Conservation (phyloP, 2,888 invertebrate species). For the Phalangium opilio region DNA sequence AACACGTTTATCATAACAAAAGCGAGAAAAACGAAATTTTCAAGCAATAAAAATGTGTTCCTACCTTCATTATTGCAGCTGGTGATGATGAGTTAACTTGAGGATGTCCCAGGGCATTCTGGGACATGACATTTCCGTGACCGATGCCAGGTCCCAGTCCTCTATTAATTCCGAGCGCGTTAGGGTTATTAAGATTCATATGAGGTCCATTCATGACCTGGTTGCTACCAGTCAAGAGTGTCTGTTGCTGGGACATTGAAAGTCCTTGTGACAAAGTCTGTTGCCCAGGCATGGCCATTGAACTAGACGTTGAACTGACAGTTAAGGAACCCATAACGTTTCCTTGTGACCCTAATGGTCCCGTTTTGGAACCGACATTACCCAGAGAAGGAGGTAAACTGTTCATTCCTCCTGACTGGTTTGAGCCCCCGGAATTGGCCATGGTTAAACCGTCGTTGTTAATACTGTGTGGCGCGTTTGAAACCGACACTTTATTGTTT, state of each 20-base stretch:
- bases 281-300: conserved; percentile 5
- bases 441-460: conserved; percentile 14
- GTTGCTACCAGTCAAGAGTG: conserved; percentile 5
- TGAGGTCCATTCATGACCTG: conserved; percentile 29
- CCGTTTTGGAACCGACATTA: conserved; percentile 12
- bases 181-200: conserved; percentile 15
- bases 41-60: conserved; percentile 1
- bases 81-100: conserved; percentile 13
- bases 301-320: conserved; percentile 6
- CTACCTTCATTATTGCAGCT: conserved; percentile 19
- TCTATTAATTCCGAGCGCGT: conserved; percentile 8
- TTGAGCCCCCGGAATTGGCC: conserved; percentile 10
- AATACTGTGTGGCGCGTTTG: conserved; percentile 22
- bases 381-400: too few species aligned
- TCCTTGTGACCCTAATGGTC: conserved; percentile 13
- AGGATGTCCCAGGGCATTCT: conserved; percentile 19
- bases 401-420: too few species aligned
- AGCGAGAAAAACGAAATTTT: background rate
- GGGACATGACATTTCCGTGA: conserved; percentile 16
- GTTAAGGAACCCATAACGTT: conserved; percentile 13
- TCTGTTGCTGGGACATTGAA: conserved; percentile 9
- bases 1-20: too few species aligned
- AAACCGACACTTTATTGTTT: conserved; percentile 32
- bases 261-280: conserved; percentile 8
- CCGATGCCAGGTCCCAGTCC: conserved; percentile 8